A percentile compares a stretch with the other conserved stretches of the same genome.
phyloP scores from a whole-genome alignment of 2,888 invertebrate genomes.

The Euzophera pinguis region DNA sequence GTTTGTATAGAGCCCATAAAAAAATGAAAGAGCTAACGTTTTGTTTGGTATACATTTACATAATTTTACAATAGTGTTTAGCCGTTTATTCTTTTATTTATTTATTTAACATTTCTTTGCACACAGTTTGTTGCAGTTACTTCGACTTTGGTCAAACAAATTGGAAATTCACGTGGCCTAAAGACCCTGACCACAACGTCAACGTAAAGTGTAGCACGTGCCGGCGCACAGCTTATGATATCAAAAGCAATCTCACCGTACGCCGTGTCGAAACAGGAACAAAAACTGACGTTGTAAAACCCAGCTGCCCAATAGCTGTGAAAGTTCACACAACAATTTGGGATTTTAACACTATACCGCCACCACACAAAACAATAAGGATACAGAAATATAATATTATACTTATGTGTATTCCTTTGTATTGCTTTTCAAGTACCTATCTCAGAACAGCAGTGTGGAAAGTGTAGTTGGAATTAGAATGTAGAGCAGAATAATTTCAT shows the following conservation, averaged over 20 bases:
- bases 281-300: slow-evolving; percentile 61
- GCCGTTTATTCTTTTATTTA: no score
- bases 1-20: no score
- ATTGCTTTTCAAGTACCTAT: no score
- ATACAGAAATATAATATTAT: neutral
- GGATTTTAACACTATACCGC: slow-evolving; percentile 71
- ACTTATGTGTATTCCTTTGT: no score
- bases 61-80: no score
- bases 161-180: slow-evolving; percentile 7
- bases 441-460: no score
- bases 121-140: neutral
- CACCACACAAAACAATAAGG: slow-evolving; percentile 31
- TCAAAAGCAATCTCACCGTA: slow-evolving; percentile 33
- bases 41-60: no score
- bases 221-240: slow-evolving; percentile 48
- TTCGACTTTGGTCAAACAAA: neutral
- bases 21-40: no score
- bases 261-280: slow-evolving; percentile 32
- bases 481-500: no score
- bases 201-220: slow-evolving; percentile 49
- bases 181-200: slow-evolving; percentile 24
- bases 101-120: no score
- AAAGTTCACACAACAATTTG: slow-evolving; percentile 79
- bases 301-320: slow-evolving; percentile 63
- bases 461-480: no score